A percentile compares a stretch with the other conserved stretches of the same genome.
Conservation (phyloP, 2,113 vertebrate genomes). For the Laticauda colubrina region DNA sequence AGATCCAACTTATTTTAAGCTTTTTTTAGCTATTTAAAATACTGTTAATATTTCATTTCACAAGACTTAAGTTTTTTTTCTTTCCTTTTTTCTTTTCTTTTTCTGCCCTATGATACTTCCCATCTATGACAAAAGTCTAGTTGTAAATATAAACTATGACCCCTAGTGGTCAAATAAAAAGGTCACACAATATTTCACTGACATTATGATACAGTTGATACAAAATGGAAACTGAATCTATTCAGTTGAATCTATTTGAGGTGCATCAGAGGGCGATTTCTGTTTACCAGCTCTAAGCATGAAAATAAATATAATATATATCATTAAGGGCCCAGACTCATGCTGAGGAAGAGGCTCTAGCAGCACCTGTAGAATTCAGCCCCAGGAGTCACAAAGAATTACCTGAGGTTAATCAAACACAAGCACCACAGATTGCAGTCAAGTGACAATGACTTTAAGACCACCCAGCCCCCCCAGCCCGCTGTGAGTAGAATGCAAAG, state of each 20-base stretch:
- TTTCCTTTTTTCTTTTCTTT: background rate
- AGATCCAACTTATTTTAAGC: background rate
- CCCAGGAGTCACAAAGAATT: background rate
- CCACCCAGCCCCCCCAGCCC: background rate
- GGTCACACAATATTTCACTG: background rate
- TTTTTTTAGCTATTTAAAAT: background rate
- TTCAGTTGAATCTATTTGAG: background rate
- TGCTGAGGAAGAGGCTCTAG: background rate
- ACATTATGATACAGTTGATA: background rate
- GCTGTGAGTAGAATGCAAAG: background rate
- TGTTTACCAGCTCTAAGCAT: background rate
- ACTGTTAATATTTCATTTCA: background rate
- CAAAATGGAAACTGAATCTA: background rate
- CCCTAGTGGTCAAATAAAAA: background rate
- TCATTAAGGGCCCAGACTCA: background rate
- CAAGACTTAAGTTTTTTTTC: background rate
- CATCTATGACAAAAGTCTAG: background rate
- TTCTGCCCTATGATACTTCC: background rate
- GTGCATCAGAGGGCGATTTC: background rate
- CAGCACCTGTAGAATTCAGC: background rate
- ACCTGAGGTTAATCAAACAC: background rate
- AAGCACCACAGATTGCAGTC: background rate
- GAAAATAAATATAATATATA: background rate
- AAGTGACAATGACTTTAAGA: background rate
- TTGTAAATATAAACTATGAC: background rate